phyloP scores from a whole-genome alignment of 2,888 invertebrate genomes.

The Phymatocera aterrima region DNA sequence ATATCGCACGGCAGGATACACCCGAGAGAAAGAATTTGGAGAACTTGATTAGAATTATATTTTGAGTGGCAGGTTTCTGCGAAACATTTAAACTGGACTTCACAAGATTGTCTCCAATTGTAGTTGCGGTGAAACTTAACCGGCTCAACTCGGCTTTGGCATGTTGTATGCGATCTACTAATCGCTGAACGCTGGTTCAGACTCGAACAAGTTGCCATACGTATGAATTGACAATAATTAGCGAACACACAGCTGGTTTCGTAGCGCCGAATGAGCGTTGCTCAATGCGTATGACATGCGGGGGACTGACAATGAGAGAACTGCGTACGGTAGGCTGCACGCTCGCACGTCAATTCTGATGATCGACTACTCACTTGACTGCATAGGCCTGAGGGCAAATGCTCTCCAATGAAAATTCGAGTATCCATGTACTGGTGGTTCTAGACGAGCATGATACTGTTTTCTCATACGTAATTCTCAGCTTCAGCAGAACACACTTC shows the following conservation, averaged over 20 bases:
- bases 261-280: neutral
- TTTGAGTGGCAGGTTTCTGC: too few relatives aligned
- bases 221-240: conserved; percentile 23
- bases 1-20: too few relatives aligned
- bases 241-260: neutral
- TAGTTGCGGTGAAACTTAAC: neutral
- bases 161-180: neutral
- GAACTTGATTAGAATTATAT: too few relatives aligned
- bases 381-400: neutral
- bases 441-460: neutral
- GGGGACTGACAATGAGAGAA: neutral
- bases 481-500: too few relatives aligned
- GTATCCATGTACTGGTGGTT: neutral
- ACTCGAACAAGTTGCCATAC: neutral
- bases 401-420: neutral
- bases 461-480: neutral
- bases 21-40: too few relatives aligned
- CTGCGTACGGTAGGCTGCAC: neutral
- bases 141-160: neutral
- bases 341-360: conserved; percentile 7
- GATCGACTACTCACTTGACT: neutral
- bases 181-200: neutral
- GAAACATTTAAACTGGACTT: neutral
- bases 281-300: neutral
- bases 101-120: too few relatives aligned